A percentile compares a stretch with the other conserved stretches of the same genome.
Evolutionary conservation across 2,888 invertebrate species (phyloP).

Genomic region (Heliconius hortense): DNA sequence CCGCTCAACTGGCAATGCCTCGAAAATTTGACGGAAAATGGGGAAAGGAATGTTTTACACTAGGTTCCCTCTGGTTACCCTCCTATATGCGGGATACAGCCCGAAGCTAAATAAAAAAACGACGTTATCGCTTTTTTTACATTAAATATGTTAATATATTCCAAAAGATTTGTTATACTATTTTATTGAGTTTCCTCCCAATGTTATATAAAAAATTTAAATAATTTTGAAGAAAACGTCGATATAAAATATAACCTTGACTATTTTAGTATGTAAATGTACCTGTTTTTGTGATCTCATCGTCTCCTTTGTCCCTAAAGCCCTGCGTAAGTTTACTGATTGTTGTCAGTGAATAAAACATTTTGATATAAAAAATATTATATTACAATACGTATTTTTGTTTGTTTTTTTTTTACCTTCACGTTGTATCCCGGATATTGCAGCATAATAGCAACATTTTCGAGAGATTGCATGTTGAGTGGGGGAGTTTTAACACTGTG

Average conservation of each 20-base stretch:
- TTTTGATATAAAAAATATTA: not conserved
- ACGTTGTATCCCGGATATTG: no score
- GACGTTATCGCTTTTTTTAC: no score
- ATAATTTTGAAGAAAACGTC: not conserved
- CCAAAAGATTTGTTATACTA: no score
- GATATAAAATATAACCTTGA: not conserved
- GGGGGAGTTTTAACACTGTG: not conserved
- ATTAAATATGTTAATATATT: no score
- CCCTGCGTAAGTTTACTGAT: constrained; percentile 2
- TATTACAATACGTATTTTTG: not conserved
- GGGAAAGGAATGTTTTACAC: not conserved
- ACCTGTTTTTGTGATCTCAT: constrained; percentile 2
- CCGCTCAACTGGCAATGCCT: not conserved
- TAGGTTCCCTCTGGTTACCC: no score
- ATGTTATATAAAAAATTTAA: not conserved
- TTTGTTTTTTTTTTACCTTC: not conserved
- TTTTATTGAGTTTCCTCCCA: no score
- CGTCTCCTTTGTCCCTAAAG: constrained; percentile 5
- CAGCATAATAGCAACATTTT: not conserved
- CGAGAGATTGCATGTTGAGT: not conserved
- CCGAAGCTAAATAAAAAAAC: no score
- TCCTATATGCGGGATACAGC: no score
- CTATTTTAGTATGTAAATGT: constrained; percentile 1
- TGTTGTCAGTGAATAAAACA: not conserved
- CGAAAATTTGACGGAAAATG: not conserved